Evolutionary conservation across 2,888 invertebrate genomes (phyloP).

Genomic region (Glyphotaelius pellucidus): DNA sequence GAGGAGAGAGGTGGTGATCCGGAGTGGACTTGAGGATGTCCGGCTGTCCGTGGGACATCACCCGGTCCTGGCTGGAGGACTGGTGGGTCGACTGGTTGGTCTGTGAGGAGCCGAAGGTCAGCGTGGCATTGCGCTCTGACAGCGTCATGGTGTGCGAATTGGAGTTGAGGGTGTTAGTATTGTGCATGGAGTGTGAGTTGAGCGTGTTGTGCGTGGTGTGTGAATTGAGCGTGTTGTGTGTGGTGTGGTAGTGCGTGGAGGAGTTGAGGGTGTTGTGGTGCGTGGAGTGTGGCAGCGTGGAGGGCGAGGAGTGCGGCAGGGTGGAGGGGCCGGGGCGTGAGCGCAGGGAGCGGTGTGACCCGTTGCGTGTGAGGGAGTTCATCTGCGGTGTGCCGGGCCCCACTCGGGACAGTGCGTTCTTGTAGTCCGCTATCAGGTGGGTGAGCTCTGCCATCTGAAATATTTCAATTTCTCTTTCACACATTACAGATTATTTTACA

Average conservation of each 20-base stretch:
- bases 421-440: constrained; percentile 94
- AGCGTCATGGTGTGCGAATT: constrained; percentile 73
- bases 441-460: constrained; percentile 91
- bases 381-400: constrained; percentile 87
- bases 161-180: constrained; percentile 58
- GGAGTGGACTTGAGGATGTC: constrained; percentile 92
- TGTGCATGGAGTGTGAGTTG: constrained; percentile 78
- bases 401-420: constrained; percentile 90
- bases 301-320: constrained; percentile 75
- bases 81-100: constrained; percentile 69
- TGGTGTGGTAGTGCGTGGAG: constrained; percentile 72
- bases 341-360: constrained; percentile 81
- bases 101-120: constrained; percentile 73
- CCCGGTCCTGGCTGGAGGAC: constrained; percentile 69
- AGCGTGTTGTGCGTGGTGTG: constrained; percentile 78
- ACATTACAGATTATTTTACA: constrained; percentile 8
- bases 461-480: neutral
- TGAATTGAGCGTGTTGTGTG: constrained; percentile 79
- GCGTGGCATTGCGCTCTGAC: constrained; percentile 73
- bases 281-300: constrained; percentile 70
- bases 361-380: constrained; percentile 86
- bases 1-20: constrained; percentile 80
- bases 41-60: constrained; percentile 81
- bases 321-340: constrained; percentile 70
- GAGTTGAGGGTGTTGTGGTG: constrained; percentile 70